Evolutionary conservation across 2,113 vertebrate genomes (phyloP).

Genomic region (Budorcas taxicolor): DNA sequence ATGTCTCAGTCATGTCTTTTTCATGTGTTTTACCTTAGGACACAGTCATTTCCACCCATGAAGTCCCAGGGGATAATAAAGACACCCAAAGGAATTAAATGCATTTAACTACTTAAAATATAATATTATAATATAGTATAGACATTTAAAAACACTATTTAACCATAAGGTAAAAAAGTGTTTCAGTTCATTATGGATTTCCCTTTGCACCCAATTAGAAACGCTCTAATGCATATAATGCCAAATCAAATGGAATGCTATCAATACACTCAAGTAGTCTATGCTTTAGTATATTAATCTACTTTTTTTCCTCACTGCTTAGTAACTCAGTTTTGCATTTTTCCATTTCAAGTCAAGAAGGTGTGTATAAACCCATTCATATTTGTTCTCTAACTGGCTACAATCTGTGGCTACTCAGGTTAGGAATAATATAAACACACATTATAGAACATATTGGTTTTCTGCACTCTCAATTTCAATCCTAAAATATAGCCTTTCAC

Average conservation of each 20-base stretch:
- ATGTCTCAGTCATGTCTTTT: background rate
- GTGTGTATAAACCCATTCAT: background rate
- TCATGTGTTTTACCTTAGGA: background rate
- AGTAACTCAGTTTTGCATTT: background rate
- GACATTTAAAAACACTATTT: background rate
- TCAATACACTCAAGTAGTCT: slow-evolving; percentile 29
- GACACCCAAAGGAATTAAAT: background rate
- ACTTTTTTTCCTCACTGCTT: slow-evolving; percentile 13
- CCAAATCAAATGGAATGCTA: slow-evolving; percentile 19
- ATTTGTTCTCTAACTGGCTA: slow-evolving; percentile 44
- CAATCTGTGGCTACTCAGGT: background rate
- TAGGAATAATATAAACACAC: slow-evolving; percentile 49
- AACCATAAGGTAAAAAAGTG: background rate
- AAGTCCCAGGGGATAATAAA: background rate
- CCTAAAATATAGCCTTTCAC: slow-evolving; percentile 52
- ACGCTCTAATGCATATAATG: background rate
- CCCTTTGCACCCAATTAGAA: background rate
- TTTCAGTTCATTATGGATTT: background rate
- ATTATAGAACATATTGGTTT: slow-evolving; percentile 57
- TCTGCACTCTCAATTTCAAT: slow-evolving; percentile 55
- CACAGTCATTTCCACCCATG: background rate
- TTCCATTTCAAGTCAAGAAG: slow-evolving; percentile 20
- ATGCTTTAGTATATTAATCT: slow-evolving; percentile 45
- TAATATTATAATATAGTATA: background rate
- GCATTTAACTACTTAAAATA: background rate